These are phyloP conservation scores for Sepioteuthis lessoniana DNA, from an alignment of 2,888 invertebrate species.

Conservation along the genomic window DNA sequence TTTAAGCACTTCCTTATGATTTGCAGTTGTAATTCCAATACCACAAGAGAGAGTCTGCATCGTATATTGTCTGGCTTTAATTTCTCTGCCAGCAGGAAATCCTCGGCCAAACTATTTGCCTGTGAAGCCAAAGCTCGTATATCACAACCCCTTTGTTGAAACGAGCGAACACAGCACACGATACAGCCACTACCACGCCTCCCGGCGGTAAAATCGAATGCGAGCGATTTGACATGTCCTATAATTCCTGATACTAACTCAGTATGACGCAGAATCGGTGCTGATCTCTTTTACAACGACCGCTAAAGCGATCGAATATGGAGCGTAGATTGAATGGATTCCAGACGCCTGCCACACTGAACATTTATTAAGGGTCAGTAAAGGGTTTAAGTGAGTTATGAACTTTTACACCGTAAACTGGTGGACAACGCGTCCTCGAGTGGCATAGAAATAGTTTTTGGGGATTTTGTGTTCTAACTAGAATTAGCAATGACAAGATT, in stretches of 20 bases:
- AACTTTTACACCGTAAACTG: not conserved
- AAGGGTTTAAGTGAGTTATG: not conserved
- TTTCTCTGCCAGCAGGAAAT: not conserved
- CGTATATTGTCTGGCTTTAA: not conserved
- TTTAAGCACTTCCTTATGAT: not conserved
- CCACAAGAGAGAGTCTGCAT: not conserved
- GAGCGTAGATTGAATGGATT: not conserved
- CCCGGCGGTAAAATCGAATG: not conserved
- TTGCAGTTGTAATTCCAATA: not conserved
- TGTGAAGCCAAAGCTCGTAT: not conserved
- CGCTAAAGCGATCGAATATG: not conserved
- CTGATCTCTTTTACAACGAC: not conserved
- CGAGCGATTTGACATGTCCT: not conserved
- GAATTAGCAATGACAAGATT: not conserved
- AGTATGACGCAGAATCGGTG: not conserved
- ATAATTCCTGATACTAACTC: not conserved
- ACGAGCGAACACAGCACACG: not conserved
- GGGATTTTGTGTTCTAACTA: not conserved
- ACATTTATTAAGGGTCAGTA: not conserved
- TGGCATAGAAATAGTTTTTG: not conserved
- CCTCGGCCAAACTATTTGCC: not conserved
- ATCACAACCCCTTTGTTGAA: not conserved
- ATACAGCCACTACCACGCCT: not conserved
- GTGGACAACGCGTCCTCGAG: not conserved
- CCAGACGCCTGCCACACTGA: not conserved